Evolutionary conservation across 2,797 vertebrate genomes (phyloP), one percentile per base, ranked within the genome.

Genomic region (Sebastiscus tertius): DNA sequence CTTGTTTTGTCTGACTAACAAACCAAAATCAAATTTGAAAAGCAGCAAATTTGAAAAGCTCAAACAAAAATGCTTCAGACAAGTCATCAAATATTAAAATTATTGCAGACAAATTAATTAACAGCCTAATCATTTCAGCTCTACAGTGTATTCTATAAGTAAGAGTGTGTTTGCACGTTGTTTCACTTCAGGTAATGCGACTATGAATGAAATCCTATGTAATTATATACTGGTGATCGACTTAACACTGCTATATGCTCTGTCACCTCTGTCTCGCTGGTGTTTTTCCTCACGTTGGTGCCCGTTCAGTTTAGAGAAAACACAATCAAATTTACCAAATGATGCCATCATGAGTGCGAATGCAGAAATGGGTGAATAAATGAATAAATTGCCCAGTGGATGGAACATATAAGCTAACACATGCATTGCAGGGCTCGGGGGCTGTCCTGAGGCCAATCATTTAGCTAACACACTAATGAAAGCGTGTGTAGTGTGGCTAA

Each of bases 381-480:
- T 95, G 91, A 94, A 94, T 94, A 93, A 94, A 92, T 94, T 91
- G 89, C 81, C 88, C 83, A 67, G 81, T 75, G 85, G 84, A 90
- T 86, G 88, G 87, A 86, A 83, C 85, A 86, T 89, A 88, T 90
- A 89, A 93, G 88, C 86, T 81, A 92, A 90, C 91, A 92, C 91
- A 87, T 91, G 93, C 90, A 70, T 88, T 89, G 89, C 79, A 83
- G 86, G 74, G 95, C 95, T 93, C 33, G 89, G 90, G 95, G 95
- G 94, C 93, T 93, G 88, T 93, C 96, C 96, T 85, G 92, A 94
- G 96, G 96, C 95, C 93, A 96, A 94, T 95, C 93, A 94, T 94
- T 95, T 94, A 94, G 93, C 94, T 94, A 95, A 95, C 92, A 94
- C 92, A 83, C 90, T 94, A 95, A 96, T 96, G 94, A 96, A 96